phyloP scores from a whole-genome alignment of 2,888 invertebrate genomes.

The Drosophila anceps region DNA sequence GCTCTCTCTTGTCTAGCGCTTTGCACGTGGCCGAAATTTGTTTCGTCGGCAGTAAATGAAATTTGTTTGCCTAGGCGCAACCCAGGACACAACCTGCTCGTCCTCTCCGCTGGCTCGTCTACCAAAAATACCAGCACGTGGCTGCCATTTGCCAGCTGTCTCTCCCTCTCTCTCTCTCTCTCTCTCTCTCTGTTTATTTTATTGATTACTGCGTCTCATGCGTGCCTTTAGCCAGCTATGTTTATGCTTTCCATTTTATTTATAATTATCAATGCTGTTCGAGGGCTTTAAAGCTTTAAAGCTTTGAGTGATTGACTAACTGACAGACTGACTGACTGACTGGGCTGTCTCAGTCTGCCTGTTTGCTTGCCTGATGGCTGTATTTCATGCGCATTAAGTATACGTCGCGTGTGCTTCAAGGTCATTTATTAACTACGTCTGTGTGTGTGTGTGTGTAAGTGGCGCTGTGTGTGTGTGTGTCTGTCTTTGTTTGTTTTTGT shows the following conservation, averaged over 20 bases:
- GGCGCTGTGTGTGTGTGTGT: not conserved
- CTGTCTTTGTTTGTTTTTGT: constrained; percentile 4
- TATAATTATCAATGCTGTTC: constrained; percentile 49
- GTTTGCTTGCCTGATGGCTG: constrained; percentile 19
- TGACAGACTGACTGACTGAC: not conserved
- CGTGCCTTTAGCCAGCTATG: constrained; percentile 21
- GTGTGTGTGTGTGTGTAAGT: not conserved
- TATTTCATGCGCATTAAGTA: constrained; percentile 41
- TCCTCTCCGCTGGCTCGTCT: constrained; percentile 44
- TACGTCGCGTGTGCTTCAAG: constrained; percentile 57
- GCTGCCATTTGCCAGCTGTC: constrained; percentile 40
- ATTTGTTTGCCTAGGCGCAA: constrained; percentile 71
- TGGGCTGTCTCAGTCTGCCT: not conserved
- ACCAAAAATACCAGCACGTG: constrained; percentile 65
- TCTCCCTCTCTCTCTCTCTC: not conserved
- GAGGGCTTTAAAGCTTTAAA: constrained; percentile 43
- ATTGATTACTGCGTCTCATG: constrained; percentile 63
- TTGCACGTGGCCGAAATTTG: constrained; percentile 77
- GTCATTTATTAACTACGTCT: constrained; percentile 29
- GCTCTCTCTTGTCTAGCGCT: constrained; percentile 9
- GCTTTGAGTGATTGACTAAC: not conserved
- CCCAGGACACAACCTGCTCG: constrained; percentile 1
- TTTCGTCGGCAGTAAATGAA: constrained; percentile 76
- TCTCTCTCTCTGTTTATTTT: constrained; percentile 42
- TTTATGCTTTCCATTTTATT: constrained; percentile 49